These are phyloP conservation scores for Chiropotes sagulatus DNA, from an alignment of 2,797 vertebrate genomes.

Conservation along the genomic window DNA sequence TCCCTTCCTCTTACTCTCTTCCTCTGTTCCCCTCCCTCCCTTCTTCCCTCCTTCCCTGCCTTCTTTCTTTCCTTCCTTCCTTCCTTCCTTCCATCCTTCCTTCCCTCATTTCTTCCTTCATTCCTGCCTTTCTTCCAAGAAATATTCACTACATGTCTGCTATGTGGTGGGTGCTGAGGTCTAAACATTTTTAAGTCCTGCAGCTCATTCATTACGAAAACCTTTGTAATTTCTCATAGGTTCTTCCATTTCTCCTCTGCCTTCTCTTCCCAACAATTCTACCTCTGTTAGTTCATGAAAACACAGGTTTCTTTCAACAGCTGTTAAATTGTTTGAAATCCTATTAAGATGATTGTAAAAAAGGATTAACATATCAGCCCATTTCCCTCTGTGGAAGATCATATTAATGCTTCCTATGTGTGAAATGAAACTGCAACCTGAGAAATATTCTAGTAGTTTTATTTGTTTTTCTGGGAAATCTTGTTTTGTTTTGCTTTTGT, in stretches of 20 bases:
- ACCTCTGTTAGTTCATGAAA: conserved; percentile 14
- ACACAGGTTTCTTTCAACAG: conserved; percentile 6
- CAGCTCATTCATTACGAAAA: background rate
- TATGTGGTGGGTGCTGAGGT: background rate
- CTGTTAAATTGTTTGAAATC: conserved; percentile 45
- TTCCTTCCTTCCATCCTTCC: too few relatives aligned
- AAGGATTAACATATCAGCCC: background rate
- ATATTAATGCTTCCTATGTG: background rate
- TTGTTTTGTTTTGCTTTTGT: background rate
- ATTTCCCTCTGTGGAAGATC: background rate
- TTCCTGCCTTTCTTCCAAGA: background rate
- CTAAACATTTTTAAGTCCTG: background rate
- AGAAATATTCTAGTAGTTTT: background rate
- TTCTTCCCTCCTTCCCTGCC: fast-evolving
- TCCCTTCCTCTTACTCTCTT: background rate
- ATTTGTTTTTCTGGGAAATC: background rate
- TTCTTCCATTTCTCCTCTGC: background rate
- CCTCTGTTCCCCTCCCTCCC: background rate
- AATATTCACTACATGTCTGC: background rate
- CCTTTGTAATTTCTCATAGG: background rate
- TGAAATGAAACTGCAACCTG: background rate
- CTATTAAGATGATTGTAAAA: background rate
- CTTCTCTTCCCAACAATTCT: background rate
- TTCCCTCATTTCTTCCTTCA: fast-evolving
- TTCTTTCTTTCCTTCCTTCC: fast-evolving